A percentile compares a stretch with the other conserved stretches of the same genome.
Conservation (phyloP, 2,113 vertebrate genomes). For the Microcebus griseorufus region DNA sequence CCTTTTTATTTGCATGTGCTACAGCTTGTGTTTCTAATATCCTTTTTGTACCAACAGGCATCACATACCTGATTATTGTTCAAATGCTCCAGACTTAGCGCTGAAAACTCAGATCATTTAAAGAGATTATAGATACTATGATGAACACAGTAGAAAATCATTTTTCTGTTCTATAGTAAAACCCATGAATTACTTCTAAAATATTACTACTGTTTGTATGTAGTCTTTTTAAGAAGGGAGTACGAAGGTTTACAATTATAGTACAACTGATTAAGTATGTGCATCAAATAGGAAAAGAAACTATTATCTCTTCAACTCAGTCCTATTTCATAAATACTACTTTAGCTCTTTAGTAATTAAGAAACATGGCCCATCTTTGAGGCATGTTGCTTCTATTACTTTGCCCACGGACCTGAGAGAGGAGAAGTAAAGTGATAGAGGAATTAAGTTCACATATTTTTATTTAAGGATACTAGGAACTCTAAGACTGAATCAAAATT, state of each 20-base stretch:
- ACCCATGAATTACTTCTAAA: constrained; percentile 42
- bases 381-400: neutral
- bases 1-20: neutral
- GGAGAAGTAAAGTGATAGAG: neutral
- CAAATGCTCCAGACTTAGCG: neutral
- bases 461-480: constrained; percentile 3
- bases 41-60: neutral
- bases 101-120: neutral
- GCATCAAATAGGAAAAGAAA: neutral
- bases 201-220: constrained; percentile 39
- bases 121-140: neutral
- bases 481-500: neutral
- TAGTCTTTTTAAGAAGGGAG: neutral
- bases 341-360: neutral
- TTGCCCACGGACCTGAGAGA: neutral
- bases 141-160: neutral
- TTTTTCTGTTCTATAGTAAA: neutral
- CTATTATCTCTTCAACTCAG: neutral
- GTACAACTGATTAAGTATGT: constrained; percentile 14
- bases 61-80: neutral
- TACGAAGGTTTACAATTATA: neutral
- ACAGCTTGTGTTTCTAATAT: neutral
- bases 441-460: constrained; percentile 25
- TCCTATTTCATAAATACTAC: neutral
- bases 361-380: neutral